Base-by-base conservation (phyloP, 2,888 invertebrate species). In the Melolontha melolontha region DNA sequence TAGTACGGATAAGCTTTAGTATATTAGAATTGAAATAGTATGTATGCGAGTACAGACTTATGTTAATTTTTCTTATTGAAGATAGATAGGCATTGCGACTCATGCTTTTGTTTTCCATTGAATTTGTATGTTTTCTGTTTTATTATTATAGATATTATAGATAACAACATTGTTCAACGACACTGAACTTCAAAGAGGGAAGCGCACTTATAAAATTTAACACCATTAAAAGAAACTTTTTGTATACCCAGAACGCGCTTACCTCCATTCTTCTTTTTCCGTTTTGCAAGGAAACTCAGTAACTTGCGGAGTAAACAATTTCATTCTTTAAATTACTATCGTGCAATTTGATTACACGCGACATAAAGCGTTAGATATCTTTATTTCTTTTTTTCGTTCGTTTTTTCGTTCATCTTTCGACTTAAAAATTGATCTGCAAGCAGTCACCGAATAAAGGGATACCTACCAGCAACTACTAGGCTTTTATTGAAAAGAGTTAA, bases 401-500 rank as follows among this genome's bases (percentile, higher is more conserved):
- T 67, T 47, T 40, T 40, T n/a, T n/a, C n/a, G n/a, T n/a, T 10
- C 39, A 8, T 16, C 16, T 34, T 34, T 34, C 10, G n/a, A n/a
- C 6, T 40, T 68, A 57, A 51, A 64, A 68, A 65, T 65, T 57
- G 44, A 64, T 68, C 42, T 34, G 66, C 34, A 42, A 47, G 22
- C 66, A 66, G 63, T 69, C 54, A 63, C 63, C 34, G 66, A 63
- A 69, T 49, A 64, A 66, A 66, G 41, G 41, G 64, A 64, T 16
- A 50, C 40, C 16, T 16, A 50, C 40, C 16, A 22, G 12, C 40
- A 17, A 39, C 39, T 22, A 64, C 40, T 22, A 50, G 10, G 40
- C 51, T 47, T 64, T 69, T 66, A 69, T 69, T 69, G 69, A 55
- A 52, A 54, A 62, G 44, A 69, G 64, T 69, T 69, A 57, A 69